These are phyloP conservation scores for Nowickia ferox DNA, from an alignment of 2,888 invertebrate genomes.

Conservation along the genomic window DNA sequence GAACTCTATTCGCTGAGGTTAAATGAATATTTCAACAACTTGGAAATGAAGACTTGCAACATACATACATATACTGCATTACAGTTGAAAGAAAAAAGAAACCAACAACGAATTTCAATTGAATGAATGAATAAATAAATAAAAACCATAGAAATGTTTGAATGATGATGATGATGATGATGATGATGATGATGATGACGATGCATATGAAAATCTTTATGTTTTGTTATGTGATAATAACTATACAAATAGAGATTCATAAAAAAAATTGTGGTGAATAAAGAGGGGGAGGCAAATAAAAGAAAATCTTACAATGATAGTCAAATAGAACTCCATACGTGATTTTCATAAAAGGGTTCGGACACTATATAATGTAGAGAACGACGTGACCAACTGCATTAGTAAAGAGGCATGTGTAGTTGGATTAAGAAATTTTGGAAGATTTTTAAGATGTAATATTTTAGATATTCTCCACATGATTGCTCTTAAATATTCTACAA, in stretches of 20 bases:
- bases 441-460: background rate
- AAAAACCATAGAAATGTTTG: constrained; percentile 69
- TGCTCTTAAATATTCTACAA: background rate
- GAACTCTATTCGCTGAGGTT: constrained; percentile 69
- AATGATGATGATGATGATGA: constrained; percentile 46
- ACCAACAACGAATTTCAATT: constrained; percentile 59
- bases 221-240: constrained; percentile 61
- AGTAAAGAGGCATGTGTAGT: background rate
- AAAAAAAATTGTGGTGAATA: background rate
- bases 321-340: constrained; percentile 31
- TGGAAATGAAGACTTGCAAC: constrained; percentile 63
- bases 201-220: constrained; percentile 56
- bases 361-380: background rate
- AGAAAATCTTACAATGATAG: constrained; percentile 1
- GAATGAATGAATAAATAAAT: constrained; percentile 61
- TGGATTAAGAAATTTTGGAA: background rate
- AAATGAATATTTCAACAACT: constrained; percentile 66
- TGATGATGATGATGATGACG: constrained; percentile 46
- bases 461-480: background rate
- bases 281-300: background rate
- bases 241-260: constrained; percentile 21
- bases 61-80: constrained; percentile 13
- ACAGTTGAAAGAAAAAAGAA: constrained; percentile 4
- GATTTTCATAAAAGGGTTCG: background rate
- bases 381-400: constrained; percentile 28